Percentiles rank a stretch among this genome's conserved stretches.
Conservation (phyloP, 2,888 invertebrate genomes). For the Lasioglossum leucozonium region DNA sequence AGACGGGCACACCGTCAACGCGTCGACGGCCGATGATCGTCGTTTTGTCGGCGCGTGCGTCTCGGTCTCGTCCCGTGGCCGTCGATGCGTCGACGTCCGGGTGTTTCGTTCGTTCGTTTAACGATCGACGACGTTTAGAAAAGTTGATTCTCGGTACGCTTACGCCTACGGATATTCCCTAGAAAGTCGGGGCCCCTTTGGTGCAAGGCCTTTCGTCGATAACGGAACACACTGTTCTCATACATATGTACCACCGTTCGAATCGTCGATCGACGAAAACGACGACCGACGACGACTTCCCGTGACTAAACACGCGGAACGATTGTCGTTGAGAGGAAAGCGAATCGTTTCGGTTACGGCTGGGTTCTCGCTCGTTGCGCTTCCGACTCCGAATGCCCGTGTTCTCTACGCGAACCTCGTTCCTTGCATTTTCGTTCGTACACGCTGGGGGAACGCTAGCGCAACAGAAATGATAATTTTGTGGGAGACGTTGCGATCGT, state of each 20-base stretch:
- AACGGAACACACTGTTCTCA: constrained; percentile 30
- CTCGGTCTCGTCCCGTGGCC: neutral
- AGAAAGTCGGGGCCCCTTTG: constrained; percentile 20
- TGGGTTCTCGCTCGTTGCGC: neutral
- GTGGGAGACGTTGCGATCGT: neutral
- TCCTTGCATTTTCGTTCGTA: too few species aligned
- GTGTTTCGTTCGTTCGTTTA: neutral
- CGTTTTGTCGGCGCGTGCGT: too few species aligned
- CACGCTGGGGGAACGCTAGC: too few species aligned
- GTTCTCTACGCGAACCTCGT: too few species aligned
- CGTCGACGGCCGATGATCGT: neutral
- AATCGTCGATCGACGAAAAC: constrained; percentile 15
- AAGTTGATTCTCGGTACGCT: constrained; percentile 35
- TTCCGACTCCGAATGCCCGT: too few species aligned
- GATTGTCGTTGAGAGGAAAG: constrained; percentile 33
- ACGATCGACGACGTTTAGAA: constrained; percentile 41
- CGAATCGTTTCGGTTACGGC: neutral
- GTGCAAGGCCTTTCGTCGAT: constrained; percentile 19
- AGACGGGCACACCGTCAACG: neutral
- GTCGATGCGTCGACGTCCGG: constrained; percentile 14
- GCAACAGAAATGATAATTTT: too few species aligned
- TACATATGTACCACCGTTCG: constrained; percentile 29
- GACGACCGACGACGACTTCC: neutral
- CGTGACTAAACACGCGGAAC: constrained; percentile 9
- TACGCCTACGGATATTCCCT: constrained; percentile 33